Base-by-base conservation (phyloP, 2,797 vertebrate genomes). In the Sorex maritimensis region DNA sequence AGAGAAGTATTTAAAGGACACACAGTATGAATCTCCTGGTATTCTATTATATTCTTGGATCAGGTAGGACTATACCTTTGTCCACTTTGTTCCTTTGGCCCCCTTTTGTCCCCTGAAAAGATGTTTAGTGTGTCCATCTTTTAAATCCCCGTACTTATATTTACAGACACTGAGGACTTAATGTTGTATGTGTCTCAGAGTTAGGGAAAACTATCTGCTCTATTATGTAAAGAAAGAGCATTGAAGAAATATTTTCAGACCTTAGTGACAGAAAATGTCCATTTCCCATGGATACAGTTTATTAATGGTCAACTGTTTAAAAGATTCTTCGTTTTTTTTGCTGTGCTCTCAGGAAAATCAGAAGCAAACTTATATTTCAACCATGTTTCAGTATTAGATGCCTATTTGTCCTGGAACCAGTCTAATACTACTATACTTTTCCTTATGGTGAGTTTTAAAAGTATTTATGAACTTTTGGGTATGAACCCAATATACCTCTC, bases 41-140 rank as follows among this genome's bases (percentile, higher is more conserved):
- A 30, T 30, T 87, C 81, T 49, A 17, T 77, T 86, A 89, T 91
- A 81, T 74, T 91, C 67, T 68, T 80, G 52, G 61, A 55, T 74
- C 58, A 82, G 55, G 69, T 34, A 58, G 61, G 41, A 74, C 69
- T 34, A 79, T 3, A 67, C 68, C 74, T 55, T 55, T 52, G n/a
- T 68, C 30, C 8, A 63, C 11, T n/a, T 15, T 4, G 63, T 46
- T 2, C 24, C 44, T 41, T 63, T 52, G 49, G 49, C 49, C 49
- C 49, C 1, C 49, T 52, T 52, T 52, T 52, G 49, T 52, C 13
- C 49, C 49, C 49, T 52, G 49, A 52, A 52, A 52, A 74, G 14
- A 6, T 52, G 28, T 81, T 88, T 71, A 68, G 8, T 21, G 34
- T 46, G 19, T 46, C n/a, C 52, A 71, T 61, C 10, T 46, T 49